Base-by-base conservation (phyloP, 1,140 invertebrate genomes). In the Campodea augens region DNA sequence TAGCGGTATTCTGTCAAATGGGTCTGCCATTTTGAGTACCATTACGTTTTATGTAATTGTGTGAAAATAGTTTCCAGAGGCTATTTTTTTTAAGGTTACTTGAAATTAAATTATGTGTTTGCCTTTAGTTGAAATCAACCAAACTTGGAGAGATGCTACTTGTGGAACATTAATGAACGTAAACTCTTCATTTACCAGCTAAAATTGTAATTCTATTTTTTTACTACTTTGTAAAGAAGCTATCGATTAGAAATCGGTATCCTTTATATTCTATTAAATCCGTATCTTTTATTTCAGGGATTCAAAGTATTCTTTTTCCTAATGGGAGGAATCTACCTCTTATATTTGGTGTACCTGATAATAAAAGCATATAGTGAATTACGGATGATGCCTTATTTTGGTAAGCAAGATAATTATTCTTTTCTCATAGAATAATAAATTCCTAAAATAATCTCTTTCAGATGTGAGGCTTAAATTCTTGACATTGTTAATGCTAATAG, bases 311-410 rank as follows among this genome's bases (percentile, higher is more conserved):
- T 88, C 59, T 92, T 95, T 67, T 87, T 87, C 58, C 74, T 82
- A 15, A 74, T 85, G 54, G 76, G 82, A 48, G 74, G 75, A 36
- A 58, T 90, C 47, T 96, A 96, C 58, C 67, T 93, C 37, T 60
- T 86, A 7, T 96, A 92, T 64, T 64, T 96, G 41, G 54, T 81
- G 1, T 73, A 86, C 52, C 65, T 96, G 18, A 75, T 93, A 46
- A 64, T 96, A 19, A 77, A 80, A 56, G 89, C 90, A 2, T 96
- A 92, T 58, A 89, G 79, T 51, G 91, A 97, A 66, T 68, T 98
- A 23, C 71, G 88, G 56, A 85, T 87, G 7, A 96, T 96, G 91
- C 89, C 89, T 48, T 95, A 84, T 65, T 95, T 96, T 72, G 89
- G 89, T 93, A 70, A 75, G 68, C 54, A 15, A 32, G 7, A 15